Evolutionary conservation across 1,140 invertebrate genomes (phyloP), one percentile per base, ranked within the genome.

Genomic region (Leptinotarsa undecemlineata): DNA sequence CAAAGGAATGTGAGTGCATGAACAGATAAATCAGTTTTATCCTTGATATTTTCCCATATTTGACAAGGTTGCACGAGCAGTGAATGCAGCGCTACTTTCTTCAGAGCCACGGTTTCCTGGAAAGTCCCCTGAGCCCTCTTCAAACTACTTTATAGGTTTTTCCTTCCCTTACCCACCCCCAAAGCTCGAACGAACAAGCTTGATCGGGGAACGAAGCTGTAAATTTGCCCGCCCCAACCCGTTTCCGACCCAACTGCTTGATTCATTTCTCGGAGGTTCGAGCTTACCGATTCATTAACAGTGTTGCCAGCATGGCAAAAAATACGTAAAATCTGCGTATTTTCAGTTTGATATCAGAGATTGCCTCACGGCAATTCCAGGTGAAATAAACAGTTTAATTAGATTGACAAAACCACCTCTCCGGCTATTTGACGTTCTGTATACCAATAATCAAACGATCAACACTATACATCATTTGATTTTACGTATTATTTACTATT

Each of bases 131-230:
- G 82, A 74, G 82, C 80, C 78, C 81, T 82, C 81, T 83, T 82
- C 81, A 82, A 82, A 77, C 80, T 83, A 82, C 82, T 83, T 83
- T 83, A 82, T 80, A 78, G 78, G 79, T 74, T 77, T 71, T 71
- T 48, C 57, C 33, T 33, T 47, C 60, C 63, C 48, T 69, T 48
- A 62, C 51, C 64, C 69, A 62, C 78, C 71, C 74, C 61, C 63
- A 75, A 74, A 70, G 64, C 64, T 73, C 61, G 71, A 70, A 73
- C 75, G 77, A 78, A 81, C 77, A 78, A 76, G 80, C 80, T 79
- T 80, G 80, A 81, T 80, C 80, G 77, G 77, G 78, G 76, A 79
- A 78, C 79, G 76, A 71, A 75, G 76, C 60, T 80, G 80, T 81
- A 81, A 81, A 81, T 81, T 78, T 63, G 67, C 73, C 66, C 70